Evolutionary conservation across 1,140 invertebrate species (phyloP).

Genomic region (Bombus confusus): DNA sequence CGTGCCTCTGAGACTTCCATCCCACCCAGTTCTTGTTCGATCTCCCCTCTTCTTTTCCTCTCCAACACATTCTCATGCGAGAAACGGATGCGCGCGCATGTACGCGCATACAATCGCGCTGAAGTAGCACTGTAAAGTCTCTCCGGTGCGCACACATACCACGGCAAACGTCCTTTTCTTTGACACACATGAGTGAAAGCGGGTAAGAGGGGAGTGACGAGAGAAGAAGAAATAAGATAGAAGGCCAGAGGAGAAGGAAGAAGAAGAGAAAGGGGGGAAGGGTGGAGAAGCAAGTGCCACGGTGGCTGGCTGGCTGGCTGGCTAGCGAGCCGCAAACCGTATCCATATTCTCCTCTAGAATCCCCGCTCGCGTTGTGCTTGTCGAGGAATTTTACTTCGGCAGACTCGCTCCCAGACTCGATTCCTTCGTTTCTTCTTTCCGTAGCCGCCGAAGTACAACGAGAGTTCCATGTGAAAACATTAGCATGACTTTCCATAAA

Average conservation of each 20-base stretch:
- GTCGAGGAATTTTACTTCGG: slow-evolving; percentile 81
- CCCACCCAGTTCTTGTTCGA: slow-evolving; percentile 29
- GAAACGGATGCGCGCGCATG: slow-evolving; percentile 12
- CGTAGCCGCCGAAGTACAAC: slow-evolving; percentile 34
- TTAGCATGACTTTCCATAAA: slow-evolving; percentile 75
- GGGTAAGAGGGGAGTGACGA: slow-evolving; percentile 42
- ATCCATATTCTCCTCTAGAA: slow-evolving; percentile 63
- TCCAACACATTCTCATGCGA: slow-evolving; percentile 19
- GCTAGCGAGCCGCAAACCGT: slow-evolving; percentile 78
- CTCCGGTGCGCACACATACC: slow-evolving; percentile 7
- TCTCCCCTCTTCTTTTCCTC: slow-evolving; percentile 23
- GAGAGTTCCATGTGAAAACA: slow-evolving; percentile 67
- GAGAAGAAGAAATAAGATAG: slow-evolving; percentile 49
- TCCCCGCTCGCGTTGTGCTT: slow-evolving; percentile 51
- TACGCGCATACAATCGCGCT: background rate
- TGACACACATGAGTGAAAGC: slow-evolving; percentile 59
- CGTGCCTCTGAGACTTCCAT: slow-evolving; percentile 38
- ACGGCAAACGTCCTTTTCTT: slow-evolving; percentile 64
- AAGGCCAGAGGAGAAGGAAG: slow-evolving; percentile 40
- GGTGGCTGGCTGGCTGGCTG: slow-evolving; percentile 74
- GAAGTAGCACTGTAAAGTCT: slow-evolving; percentile 19
- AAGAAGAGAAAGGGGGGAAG: background rate
- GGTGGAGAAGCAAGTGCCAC: slow-evolving; percentile 73
- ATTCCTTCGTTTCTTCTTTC: slow-evolving; percentile 55
- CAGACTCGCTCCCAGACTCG: slow-evolving; percentile 77